These are phyloP conservation scores for Paguma larvata DNA, from an alignment of 2,797 vertebrate genomes.

Conservation along the genomic window DNA sequence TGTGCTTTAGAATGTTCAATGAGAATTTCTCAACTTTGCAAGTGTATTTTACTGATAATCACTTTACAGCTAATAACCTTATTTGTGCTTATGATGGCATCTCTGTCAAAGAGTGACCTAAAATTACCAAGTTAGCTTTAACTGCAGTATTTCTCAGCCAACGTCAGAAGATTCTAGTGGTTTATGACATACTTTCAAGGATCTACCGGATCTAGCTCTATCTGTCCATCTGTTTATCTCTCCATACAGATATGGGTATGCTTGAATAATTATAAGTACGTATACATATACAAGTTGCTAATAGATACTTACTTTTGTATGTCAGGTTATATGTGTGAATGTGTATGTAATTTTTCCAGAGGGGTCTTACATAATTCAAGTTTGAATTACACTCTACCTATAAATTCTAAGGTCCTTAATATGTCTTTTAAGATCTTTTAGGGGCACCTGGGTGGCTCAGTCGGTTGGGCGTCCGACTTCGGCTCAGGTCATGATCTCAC, in stretches of 20 bases:
- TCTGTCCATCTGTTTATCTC: neutral
- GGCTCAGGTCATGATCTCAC: too few relatives aligned
- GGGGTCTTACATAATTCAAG: neutral
- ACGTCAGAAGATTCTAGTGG: neutral
- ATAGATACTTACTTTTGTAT: neutral
- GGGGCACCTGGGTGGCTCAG: neutral
- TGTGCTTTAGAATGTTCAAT: neutral
- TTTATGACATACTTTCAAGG: neutral
- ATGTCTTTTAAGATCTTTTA: neutral
- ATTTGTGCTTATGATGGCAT: neutral
- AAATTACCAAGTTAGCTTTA: neutral
- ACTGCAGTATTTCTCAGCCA: slow-evolving; percentile 4
- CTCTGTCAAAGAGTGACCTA: neutral
- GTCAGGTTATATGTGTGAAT: neutral
- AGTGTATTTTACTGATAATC: neutral
- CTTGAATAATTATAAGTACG: neutral
- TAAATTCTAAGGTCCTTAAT: neutral
- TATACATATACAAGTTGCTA: neutral
- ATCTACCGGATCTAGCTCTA: neutral
- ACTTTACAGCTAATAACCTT: neutral
- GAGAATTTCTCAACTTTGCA: neutral
- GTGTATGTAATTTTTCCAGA: neutral
- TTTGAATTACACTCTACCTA: neutral
- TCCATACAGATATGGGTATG: neutral
- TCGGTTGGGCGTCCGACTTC: too few relatives aligned